These are phyloP conservation scores for Mixornis gularis DNA, from an alignment of 2,113 vertebrate genomes.

Conservation along the genomic window DNA sequence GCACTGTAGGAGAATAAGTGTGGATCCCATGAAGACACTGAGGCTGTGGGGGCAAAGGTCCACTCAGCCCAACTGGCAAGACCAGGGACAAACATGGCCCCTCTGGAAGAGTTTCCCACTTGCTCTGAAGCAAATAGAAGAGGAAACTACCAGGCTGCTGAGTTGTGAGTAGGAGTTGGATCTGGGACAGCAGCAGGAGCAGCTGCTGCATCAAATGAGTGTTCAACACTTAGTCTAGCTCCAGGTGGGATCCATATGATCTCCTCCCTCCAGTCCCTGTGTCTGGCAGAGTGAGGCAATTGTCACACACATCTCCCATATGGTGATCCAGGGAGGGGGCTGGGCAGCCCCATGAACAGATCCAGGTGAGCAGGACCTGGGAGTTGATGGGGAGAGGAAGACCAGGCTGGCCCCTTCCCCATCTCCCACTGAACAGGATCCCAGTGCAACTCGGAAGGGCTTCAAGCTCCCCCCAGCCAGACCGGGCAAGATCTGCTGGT, in stretches of 20 bases:
- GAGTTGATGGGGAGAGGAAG: neutral
- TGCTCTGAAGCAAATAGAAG: neutral
- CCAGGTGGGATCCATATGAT: rapidly evolving
- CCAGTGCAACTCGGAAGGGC: neutral
- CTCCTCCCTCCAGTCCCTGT: neutral
- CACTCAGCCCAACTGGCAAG: neutral
- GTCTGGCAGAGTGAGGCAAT: neutral
- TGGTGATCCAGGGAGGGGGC: neutral
- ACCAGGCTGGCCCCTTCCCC: neutral
- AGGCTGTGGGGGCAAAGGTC: neutral
- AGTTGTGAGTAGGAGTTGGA: neutral
- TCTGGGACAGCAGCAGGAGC: neutral
- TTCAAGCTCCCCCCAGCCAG: neutral
- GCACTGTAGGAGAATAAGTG: neutral
- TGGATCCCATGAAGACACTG: rapidly evolving
- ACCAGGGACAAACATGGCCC: rapidly evolving
- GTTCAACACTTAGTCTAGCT: neutral
- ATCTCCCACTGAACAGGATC: rapidly evolving
- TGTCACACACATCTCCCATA: rapidly evolving
- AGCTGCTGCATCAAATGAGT: neutral
- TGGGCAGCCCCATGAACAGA: neutral
- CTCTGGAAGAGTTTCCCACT: neutral
- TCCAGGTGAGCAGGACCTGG: rapidly evolving
- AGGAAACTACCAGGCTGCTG: neutral
- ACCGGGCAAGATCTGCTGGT: neutral